Evolutionary conservation across 2,888 invertebrate species (phyloP).

Genomic region (Piscicola geometra): DNA sequence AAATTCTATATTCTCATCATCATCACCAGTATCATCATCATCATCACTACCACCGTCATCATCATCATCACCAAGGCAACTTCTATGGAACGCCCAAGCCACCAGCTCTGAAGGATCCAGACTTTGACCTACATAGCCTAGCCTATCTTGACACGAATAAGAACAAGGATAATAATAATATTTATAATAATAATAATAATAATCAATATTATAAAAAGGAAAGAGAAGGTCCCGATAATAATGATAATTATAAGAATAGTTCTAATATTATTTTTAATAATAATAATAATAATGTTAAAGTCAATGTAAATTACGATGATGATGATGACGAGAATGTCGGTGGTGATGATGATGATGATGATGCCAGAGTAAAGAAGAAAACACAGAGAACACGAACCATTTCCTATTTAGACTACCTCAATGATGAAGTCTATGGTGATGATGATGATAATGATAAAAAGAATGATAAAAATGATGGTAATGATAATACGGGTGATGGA

Average conservation of each 20-base stretch:
- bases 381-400: too few species aligned
- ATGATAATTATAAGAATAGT: slow-evolving; percentile 12
- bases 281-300: background rate
- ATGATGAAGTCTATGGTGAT: background rate
- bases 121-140: background rate
- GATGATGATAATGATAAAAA: slow-evolving; percentile 2
- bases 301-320: background rate
- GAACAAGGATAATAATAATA: background rate
- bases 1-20: too few species aligned
- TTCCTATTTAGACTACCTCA: too few species aligned
- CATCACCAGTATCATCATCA: too few species aligned
- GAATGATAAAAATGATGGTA: background rate
- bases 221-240: too few species aligned
- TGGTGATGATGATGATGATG: slow-evolving; percentile 4
- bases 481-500: background rate
- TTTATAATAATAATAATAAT: slow-evolving; percentile 15
- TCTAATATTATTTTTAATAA: slow-evolving; percentile 4
- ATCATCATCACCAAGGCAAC: slow-evolving; percentile 54
- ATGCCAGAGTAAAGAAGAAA: background rate
- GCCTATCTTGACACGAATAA: background rate
- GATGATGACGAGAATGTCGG: slow-evolving; percentile 10
- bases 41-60: too few species aligned
- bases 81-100: slow-evolving; percentile 64
- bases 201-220: too few species aligned
- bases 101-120: slow-evolving; percentile 44